These are phyloP conservation scores for Bujurquina vittata DNA, from an alignment of 2,113 vertebrate species.

Conservation along the genomic window DNA sequence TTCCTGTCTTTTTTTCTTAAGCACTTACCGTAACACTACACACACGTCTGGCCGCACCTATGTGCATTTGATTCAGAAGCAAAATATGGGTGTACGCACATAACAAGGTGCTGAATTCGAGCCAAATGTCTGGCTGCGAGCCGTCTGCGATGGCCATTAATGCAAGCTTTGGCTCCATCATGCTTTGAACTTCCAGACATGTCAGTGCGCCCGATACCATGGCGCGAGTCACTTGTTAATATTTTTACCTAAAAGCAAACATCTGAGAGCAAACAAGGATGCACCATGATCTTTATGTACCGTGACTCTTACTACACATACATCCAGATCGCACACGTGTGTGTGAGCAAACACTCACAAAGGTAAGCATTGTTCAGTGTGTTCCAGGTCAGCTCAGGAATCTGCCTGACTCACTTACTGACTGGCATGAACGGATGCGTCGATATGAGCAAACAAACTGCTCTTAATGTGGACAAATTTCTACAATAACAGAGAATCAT, in stretches of 20 bases:
- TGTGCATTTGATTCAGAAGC: neutral
- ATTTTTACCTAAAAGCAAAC: constrained; percentile 35
- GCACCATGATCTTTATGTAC: constrained; percentile 3
- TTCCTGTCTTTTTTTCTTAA: constrained; percentile 8
- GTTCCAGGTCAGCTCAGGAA: constrained; percentile 54
- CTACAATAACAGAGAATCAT: constrained; percentile 41
- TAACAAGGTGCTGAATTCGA: neutral
- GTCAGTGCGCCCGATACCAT: neutral
- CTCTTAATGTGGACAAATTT: constrained; percentile 38
- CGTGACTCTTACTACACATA: neutral
- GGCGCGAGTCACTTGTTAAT: constrained; percentile 6
- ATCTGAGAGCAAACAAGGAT: constrained; percentile 50
- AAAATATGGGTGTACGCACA: neutral
- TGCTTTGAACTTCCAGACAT: neutral
- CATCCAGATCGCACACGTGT: constrained; percentile 15
- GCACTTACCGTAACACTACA: neutral
- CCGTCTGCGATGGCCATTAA: neutral
- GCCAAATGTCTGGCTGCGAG: constrained; percentile 4
- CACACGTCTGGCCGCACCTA: constrained; percentile 1
- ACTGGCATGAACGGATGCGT: constrained; percentile 34
- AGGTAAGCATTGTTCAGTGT: constrained; percentile 24
- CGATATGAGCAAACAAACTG: constrained; percentile 35
- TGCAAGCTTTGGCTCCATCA: neutral
- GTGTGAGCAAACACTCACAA: constrained; percentile 29
- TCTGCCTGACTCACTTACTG: constrained; percentile 33